Percentiles rank a stretch among this genome's conserved stretches.
Evolutionary conservation across 2,113 vertebrate genomes (phyloP).

Genomic region (Micronisus gabar): DNA sequence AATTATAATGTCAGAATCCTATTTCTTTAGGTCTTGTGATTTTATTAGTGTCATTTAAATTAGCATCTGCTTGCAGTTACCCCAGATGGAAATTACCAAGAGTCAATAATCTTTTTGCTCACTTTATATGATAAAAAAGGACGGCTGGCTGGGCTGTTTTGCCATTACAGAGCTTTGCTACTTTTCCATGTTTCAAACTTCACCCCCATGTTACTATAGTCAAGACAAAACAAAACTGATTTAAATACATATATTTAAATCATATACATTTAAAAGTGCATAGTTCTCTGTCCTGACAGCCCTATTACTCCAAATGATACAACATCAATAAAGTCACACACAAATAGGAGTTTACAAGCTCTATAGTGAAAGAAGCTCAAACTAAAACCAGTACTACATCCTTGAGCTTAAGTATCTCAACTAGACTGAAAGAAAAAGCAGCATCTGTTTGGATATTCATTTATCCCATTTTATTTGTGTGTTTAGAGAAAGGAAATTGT

Average conservation of each 20-base stretch:
- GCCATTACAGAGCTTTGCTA: neutral
- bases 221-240: neutral
- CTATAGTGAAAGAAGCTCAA: neutral
- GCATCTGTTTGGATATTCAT: neutral
- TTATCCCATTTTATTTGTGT: neutral
- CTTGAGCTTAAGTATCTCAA: neutral
- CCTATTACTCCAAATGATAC: neutral
- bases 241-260: neutral
- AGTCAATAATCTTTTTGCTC: neutral
- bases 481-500: neutral
- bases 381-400: neutral
- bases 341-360: neutral
- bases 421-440: neutral
- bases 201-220: neutral
- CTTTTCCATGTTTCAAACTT: neutral
- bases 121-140: neutral
- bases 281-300: neutral
- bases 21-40: neutral
- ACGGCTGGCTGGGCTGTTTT: neutral
- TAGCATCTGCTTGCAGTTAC: neutral
- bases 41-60: neutral
- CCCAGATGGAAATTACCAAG: neutral
- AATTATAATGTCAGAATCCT: neutral
- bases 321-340: neutral
- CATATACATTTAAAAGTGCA: neutral